Evolutionary conservation across 2,888 invertebrate species (phyloP), one percentile per base, ranked within the genome.

Genomic region (Endomychus coccineus): DNA sequence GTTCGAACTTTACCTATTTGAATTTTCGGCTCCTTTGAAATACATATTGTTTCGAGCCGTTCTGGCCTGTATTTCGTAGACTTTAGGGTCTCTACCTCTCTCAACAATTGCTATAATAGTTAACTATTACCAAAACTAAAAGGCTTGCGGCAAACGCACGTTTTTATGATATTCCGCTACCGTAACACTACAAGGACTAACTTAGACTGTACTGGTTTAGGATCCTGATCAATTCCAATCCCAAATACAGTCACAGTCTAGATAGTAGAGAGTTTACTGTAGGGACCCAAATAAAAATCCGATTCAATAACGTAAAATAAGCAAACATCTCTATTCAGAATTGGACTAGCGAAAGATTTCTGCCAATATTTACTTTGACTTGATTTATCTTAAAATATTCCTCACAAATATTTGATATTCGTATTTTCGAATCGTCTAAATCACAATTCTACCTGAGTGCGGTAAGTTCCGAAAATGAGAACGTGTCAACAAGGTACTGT

Each of bases 271-370:
- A 37, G 33, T 42, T 34, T 36, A n/a, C n/a, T n/a, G n/a, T n/a
- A n/a, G n/a, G 34, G 38, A 37, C 44, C 51, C 55, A 55, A 56
- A 60, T 61, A 61, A 62, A 63, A 63, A 58, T 62, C 61, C 52
- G 56, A 54, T 61, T 55, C 56, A 59, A 61, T 59, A 60, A 61
- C 52, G 54, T 56, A 55, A 61, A 55, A 56, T 57, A 56, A 54
- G 59, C 61, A 64, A 65, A 65, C 59, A 62, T 58, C 13, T 57
- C 59, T 57, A 59, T 64, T 61, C 46, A 56, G 51, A 56, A 50
- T 55, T 57, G 54, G 51, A 59, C 57, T 54, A 56, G 59, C 58
- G 60, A 56, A 63, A 64, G 58, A 58, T 58, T 54, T 59, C 54
- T 55, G 60, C 47, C 55, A 61, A 62, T 62, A 61, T 64, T 62